These are phyloP conservation scores for Troides aeacus DNA, from an alignment of 2,888 invertebrate genomes.

Conservation along the genomic window DNA sequence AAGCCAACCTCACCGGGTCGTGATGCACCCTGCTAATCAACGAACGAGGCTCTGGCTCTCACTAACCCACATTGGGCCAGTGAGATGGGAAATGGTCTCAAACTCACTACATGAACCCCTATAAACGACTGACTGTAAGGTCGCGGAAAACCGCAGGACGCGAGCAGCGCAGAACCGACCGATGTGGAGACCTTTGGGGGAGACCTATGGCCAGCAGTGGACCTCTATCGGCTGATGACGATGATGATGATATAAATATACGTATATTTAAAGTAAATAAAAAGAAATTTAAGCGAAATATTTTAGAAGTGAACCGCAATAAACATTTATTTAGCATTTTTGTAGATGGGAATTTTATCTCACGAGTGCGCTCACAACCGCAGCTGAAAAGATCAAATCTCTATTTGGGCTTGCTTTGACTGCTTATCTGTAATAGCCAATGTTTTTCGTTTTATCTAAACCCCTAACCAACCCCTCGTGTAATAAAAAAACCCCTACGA, in stretches of 20 bases:
- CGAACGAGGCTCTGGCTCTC: too few relatives aligned
- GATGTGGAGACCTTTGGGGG: too few relatives aligned
- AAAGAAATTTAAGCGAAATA: neutral
- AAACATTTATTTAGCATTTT: constrained; percentile 15
- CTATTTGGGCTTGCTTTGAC: constrained; percentile 11
- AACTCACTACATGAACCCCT: too few relatives aligned
- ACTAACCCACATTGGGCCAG: too few relatives aligned
- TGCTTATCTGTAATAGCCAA: constrained; percentile 21
- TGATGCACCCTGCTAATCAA: too few relatives aligned
- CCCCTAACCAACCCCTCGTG: neutral
- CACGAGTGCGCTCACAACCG: constrained; percentile 7
- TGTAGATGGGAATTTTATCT: constrained; percentile 18
- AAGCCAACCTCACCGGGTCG: too few relatives aligned
- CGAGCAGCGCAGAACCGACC: too few relatives aligned
- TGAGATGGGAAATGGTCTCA: too few relatives aligned
- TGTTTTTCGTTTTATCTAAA: constrained; percentile 12
- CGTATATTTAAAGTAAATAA: neutral
- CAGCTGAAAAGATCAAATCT: constrained; percentile 22
- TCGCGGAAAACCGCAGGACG: too few relatives aligned
- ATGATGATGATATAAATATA: neutral
- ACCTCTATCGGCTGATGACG: too few relatives aligned
- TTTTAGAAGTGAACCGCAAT: neutral
- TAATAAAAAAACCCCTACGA: neutral
- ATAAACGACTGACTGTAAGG: too few relatives aligned
- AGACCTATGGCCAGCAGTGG: too few relatives aligned